Base-by-base conservation (phyloP, 2,888 invertebrate genomes). In the Bombyx huttoni region DNA sequence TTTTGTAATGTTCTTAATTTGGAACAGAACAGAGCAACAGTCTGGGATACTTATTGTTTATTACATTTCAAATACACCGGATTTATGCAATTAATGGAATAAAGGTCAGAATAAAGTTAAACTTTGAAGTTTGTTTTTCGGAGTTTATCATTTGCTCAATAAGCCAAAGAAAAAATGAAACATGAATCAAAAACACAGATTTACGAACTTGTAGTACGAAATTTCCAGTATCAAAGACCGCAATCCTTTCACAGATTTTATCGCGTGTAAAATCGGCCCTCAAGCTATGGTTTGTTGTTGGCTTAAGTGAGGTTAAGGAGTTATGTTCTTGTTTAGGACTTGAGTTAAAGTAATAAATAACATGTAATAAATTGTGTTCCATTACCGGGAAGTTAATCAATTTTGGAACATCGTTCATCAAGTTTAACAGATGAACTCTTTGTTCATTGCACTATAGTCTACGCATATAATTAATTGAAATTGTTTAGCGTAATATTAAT, bases 251-350 rank as follows among this genome's bases (percentile, higher is more conserved):
- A 64, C 66, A 67, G 67, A 71, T 74, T 40, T 78, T 78, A 76
- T 78, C 76, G 75, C 72, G 72, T 73, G 76, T 78, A 68, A 77
- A 78, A 75, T 78, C 72, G 65, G 69, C 69, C 70, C 70, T 64
- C 61, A 58, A 40, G 60, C 66, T 57, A 69, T 69, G 68, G 69
- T 73, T 70, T 75, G 70, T 68, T 69, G 64, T 59, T 62, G 70
- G 70, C 75, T 75, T 76, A 76, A 69, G 64, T 64, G 62, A 67
- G 65, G 67, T 68, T 70, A 67, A 75, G 65, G 58, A 70, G 61
- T 61, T 66, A 59, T 66, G 57, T 59, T 59, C 47, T 35, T 35
- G 35, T 46, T 49, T 52, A 48, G 34, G 33, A 48, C 34, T 10
- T 9, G 13, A 48, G 48, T 24, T 33, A 48, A 40, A 40, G 40